Base-by-base conservation (phyloP, 2,888 invertebrate species). In the Metellina segmentata region DNA sequence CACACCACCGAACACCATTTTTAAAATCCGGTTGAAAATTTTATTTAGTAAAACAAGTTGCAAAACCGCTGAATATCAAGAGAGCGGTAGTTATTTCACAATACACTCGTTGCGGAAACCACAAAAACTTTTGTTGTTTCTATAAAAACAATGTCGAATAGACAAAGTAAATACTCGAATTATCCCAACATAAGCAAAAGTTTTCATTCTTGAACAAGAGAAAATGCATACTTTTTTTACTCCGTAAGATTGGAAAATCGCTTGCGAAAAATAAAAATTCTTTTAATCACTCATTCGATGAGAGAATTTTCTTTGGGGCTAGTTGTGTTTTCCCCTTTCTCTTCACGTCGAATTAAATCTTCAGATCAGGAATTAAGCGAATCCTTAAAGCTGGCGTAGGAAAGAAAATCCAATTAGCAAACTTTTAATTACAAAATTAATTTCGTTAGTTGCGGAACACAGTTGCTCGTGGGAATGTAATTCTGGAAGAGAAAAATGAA, bases 341-440 rank as follows among this genome's bases (percentile, higher is more conserved):
- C 82, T 82, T 49, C 19, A n/a, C 7, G 74, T 16, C 13, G 74
- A 83, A 74, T 83, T 83, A 34, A 74, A 83, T 74, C 53, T 52
- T 83, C 74, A 83, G 72, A 53, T 52, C 34, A 83, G 52, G 51
- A 78, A 77, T 77, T 61, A 85, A 75, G n/a, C 53, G 74, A 85
- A 85, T 85, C 75, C 75, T 75, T 53, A 71, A 48, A 71, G 71
- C 16, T 49, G 11, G 20, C 2, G 87, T 9, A 74, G 53, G 34
- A 53, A 82, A 71, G 77, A 81, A 82, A 86, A 86, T 87, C 78
- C 70, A 87, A 91, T 91, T 91, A 91, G 72, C 48, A 86, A 83
- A 87, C 91, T 91, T 91, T 91, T 91, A 91, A 91, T 87, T 91
- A 87, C 75, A 49, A 87, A 91, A 86, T 88, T 87, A 91, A 91